Evolutionary conservation across 2,113 vertebrate genomes (phyloP).

Genomic region (Atlantisia rogersi): DNA sequence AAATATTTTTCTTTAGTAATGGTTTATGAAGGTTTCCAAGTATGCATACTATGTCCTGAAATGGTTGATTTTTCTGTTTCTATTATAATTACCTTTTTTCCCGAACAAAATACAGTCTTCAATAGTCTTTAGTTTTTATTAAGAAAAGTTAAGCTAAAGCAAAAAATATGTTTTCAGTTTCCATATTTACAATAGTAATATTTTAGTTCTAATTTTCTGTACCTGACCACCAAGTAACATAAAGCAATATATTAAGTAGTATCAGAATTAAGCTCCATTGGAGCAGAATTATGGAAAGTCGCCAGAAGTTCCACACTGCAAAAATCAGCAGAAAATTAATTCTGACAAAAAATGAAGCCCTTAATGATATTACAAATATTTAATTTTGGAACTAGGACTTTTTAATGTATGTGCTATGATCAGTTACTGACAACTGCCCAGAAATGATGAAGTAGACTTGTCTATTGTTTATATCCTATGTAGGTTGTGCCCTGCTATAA

Average conservation of each 20-base stretch:
- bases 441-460: neutral
- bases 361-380: neutral
- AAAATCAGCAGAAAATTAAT: neutral
- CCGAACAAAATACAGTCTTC: neutral
- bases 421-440: neutral
- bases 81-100: neutral
- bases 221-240: neutral
- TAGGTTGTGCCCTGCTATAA: neutral
- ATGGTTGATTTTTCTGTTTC: neutral
- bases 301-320: neutral
- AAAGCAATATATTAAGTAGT: neutral
- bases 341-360: neutral
- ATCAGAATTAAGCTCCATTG: neutral
- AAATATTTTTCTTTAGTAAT: neutral
- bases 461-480: neutral
- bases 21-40: neutral
- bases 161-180: neutral
- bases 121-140: neutral
- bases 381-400: neutral
- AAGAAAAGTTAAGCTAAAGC: neutral
- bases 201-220: neutral
- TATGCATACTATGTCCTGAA: neutral
- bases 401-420: neutral
- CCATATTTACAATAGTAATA: neutral
- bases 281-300: neutral